Evolutionary conservation across 30 jellyfish, hydroid and myxozoan species (phyloP).

Genomic region (Sanderia malayensis): DNA sequence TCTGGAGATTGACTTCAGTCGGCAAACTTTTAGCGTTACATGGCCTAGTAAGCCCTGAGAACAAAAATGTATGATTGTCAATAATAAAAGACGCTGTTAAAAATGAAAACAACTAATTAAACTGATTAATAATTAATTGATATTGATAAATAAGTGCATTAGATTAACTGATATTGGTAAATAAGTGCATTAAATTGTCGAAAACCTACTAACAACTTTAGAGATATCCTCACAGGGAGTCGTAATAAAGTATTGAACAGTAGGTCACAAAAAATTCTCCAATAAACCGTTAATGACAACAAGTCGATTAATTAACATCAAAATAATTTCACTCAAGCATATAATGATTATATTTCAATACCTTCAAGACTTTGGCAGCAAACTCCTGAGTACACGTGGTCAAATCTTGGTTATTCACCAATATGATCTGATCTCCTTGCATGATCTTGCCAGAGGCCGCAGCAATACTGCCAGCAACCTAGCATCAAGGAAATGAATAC

Average conservation of each 20-base stretch:
- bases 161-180: no score
- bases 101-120: no score
- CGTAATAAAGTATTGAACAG: no score
- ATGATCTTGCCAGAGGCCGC: constrained; percentile 58
- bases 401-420: constrained; percentile 79
- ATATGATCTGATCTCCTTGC: constrained; percentile 88
- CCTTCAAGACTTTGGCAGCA: constrained; percentile 80
- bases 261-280: no score
- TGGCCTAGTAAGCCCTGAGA: constrained; percentile 51
- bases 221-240: no score
- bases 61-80: neutral
- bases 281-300: neutral
- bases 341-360: constrained; percentile 4
- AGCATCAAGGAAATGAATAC: neutral
- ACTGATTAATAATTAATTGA: no score
- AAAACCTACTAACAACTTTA: no score
- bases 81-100: no score
- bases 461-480: constrained; percentile 84
- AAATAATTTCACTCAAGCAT: neutral
- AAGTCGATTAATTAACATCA: neutral
- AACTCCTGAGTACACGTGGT: constrained; percentile 80
- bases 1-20: constrained; percentile 63
- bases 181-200: no score
- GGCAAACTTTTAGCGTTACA: constrained; percentile 45
- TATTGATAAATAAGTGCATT: no score